phyloP scores from a whole-genome alignment of 2,888 invertebrate species.

The Eustalomyia histrio region DNA sequence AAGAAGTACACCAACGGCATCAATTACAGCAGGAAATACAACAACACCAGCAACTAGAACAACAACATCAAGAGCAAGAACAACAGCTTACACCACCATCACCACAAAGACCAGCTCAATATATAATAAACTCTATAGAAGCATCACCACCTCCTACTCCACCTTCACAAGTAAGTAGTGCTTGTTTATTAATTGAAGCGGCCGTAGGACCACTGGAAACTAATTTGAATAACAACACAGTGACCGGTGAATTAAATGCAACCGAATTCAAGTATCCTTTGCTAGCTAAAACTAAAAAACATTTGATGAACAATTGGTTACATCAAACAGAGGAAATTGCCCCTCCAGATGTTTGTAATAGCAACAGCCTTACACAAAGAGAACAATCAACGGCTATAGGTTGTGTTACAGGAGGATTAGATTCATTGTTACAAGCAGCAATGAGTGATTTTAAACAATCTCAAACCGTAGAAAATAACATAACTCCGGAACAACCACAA shows the following conservation, averaged over 20 bases:
- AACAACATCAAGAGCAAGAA: constrained; percentile 61
- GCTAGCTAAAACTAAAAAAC: constrained; percentile 90
- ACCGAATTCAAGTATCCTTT: constrained; percentile 90
- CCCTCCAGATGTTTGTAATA: too few relatives aligned
- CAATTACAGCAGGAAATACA: not conserved
- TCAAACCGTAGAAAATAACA: constrained; percentile 74
- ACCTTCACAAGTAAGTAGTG: constrained; percentile 83
- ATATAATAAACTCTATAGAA: constrained; percentile 48
- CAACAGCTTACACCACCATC: constrained; percentile 58
- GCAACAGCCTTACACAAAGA: not conserved
- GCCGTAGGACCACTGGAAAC: constrained; percentile 89
- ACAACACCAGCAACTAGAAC: constrained; percentile 19
- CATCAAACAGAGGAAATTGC: constrained; percentile 82
- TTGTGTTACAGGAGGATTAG: constrained; percentile 57
- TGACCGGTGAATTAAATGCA: constrained; percentile 44
- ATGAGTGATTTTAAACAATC: constrained; percentile 70
- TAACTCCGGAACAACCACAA: constrained; percentile 64
- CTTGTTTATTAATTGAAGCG: constrained; percentile 90
- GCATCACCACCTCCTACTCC: constrained; percentile 72
- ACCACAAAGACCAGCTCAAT: constrained; percentile 63
- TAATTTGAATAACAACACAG: constrained; percentile 55
- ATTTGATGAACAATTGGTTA: constrained; percentile 93
- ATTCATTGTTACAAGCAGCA: constrained; percentile 67
- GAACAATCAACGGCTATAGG: not conserved
- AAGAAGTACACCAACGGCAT: constrained; percentile 57